Evolutionary conservation across 2,888 invertebrate genomes (phyloP), one percentile per base, ranked within the genome.

Genomic region (Ecliptopera silaceata): DNA sequence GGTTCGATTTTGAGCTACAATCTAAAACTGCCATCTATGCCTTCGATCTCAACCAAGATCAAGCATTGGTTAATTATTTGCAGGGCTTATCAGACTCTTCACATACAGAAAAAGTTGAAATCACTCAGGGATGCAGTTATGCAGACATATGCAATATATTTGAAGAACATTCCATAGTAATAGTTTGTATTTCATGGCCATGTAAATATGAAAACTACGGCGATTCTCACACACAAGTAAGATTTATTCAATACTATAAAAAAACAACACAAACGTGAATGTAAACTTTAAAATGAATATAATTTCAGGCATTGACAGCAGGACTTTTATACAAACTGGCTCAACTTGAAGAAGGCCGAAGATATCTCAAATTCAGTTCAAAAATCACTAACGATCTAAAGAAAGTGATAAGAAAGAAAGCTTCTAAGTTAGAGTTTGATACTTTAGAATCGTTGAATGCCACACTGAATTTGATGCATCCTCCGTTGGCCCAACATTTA

Each of bases 71-170:
- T 42, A 39, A 15, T 56, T 46, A 50, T 31, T 39, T 56, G 10
- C 65, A 90, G 89, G 89, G 87, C 26, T 64, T 89, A 18, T 61
- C 70, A 49, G 71, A 80, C 13, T 75, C 76, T 11, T 58, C 74
- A 1, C 70, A 75, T 44, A 58, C 61, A 41, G 88, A 90, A 65
- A 86, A 78, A 66, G 67, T 79, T 4, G 84, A 88, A 52, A 88
- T 89, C 31, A 70, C 76, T 4, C 79, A 84, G 59, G 89, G 84
- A 11, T 82, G 82, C 56, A 70, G 82, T 0, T 74, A 85, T 56
- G 81, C 88, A 8, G 90, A 90, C 53, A 63, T 89, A 17, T 90
- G 88, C 61, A 88, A 87, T 61, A 68, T 90, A 48, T 90, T 88
- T 57, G 88, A 88, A 20, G 78, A 82, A 4, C 56, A 77, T 46